Evolutionary conservation across 1,140 invertebrate genomes (phyloP).

Genomic region (Adoxophyes honmai): DNA sequence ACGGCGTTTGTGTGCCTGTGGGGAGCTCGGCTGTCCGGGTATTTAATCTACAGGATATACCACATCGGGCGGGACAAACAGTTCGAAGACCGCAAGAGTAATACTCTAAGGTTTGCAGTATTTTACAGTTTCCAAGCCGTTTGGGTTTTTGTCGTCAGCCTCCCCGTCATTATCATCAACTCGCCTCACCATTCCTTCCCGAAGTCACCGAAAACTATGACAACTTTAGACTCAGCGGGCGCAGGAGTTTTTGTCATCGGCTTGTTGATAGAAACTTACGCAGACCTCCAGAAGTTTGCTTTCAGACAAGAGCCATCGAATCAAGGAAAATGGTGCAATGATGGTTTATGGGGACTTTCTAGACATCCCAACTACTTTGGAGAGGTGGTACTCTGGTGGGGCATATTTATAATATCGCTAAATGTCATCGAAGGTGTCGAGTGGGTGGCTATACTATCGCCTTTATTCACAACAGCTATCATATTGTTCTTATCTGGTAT

Average conservation of each 20-base stretch:
- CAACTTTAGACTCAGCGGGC: constrained; percentile 89
- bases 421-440: constrained; percentile 90
- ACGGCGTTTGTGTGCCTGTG: constrained; percentile 91
- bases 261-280: constrained; percentile 90
- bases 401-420: constrained; percentile 92
- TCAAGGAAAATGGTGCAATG: constrained; percentile 93
- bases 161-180: constrained; percentile 94
- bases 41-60: constrained; percentile 91
- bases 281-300: constrained; percentile 94
- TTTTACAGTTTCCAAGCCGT: constrained; percentile 96
- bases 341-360: constrained; percentile 92
- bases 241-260: constrained; percentile 90
- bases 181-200: constrained; percentile 89
- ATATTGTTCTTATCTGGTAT: constrained; percentile 93
- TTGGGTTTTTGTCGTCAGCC: constrained; percentile 94
- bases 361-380: constrained; percentile 98
- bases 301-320: constrained; percentile 92
- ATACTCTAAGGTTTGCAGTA: constrained; percentile 90
- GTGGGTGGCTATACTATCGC: constrained; percentile 91
- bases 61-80: constrained; percentile 93
- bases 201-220: constrained; percentile 88
- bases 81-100: constrained; percentile 92
- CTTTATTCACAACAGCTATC: constrained; percentile 92
- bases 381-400: constrained; percentile 96
- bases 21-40: constrained; percentile 90